Conservation (phyloP, 2,888 invertebrate species). For the Apodemia zela region DNA sequence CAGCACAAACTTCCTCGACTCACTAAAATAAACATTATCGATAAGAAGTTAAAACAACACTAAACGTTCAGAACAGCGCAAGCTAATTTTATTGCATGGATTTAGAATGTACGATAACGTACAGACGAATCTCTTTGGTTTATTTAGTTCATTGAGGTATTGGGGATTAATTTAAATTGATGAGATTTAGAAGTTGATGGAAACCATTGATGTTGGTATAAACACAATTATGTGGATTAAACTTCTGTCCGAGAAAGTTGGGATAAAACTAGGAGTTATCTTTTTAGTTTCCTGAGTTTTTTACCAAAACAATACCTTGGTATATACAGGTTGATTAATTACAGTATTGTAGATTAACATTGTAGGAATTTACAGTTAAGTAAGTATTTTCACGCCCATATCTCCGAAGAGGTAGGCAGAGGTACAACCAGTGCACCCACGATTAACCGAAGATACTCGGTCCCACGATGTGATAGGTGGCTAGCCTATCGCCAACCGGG, state of each 20-base stretch:
- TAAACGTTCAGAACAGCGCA: slow-evolving; percentile 46
- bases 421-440: too few relatives aligned
- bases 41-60: slow-evolving; percentile 38
- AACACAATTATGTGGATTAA: slow-evolving; percentile 5
- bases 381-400: too few relatives aligned
- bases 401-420: too few relatives aligned
- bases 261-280: not conserved
- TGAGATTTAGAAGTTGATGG: slow-evolving; percentile 19
- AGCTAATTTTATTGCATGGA: slow-evolving; percentile 70
- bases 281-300: too few relatives aligned
- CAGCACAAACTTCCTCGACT: not conserved
- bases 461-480: too few relatives aligned
- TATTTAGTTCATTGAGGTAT: slow-evolving; percentile 34
- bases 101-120: slow-evolving; percentile 61
- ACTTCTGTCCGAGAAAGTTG: not conserved
- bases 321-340: too few relatives aligned
- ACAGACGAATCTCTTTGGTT: slow-evolving; percentile 42
- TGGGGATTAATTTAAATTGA: slow-evolving; percentile 31
- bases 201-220: not conserved
- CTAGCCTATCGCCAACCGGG: too few relatives aligned
- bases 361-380: too few relatives aligned
- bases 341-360: too few relatives aligned
- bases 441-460: too few relatives aligned
- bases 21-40: slow-evolving; percentile 31
- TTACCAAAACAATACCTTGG: too few relatives aligned